Evolutionary conservation across 37 sponge, comb jelly and placozoan genomes (phyloP), one percentile per base, ranked within the genome.

Genomic region (Tethya wilhelma): DNA sequence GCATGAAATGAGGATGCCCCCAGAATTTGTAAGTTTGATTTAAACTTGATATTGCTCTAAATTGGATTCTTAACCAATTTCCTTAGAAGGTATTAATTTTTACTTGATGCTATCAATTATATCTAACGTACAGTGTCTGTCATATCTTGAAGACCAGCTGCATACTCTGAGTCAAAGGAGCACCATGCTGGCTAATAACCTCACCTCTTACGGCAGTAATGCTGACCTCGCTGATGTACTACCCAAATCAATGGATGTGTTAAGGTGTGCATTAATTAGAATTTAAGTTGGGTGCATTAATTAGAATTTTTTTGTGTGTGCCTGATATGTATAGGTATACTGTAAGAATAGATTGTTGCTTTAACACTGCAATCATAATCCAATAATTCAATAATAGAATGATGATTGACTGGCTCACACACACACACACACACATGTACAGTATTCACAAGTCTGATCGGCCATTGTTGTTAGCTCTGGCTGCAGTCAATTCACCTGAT

Each of bases 11-110:
- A 56, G 69, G 7, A 71, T 89, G 74, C 78, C 89, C 2, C 67
- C 89, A 56, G 84, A 89, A 32, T 89, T 89, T 89, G 89, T 89
- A 59, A 89, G 89, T 88, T 14, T 60, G 22, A 49, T 49, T 14
- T 49, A 49, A 49, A 49, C 53, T 19, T 14, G 14, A 49, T 14
- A 49, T 49, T 49, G 9, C 14, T 9, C 53, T 19, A 14, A 60
- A 60, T 60, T 25, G 22, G 28, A 60, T 25, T 49, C 14, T 19
- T 49, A 19, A 19, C 14, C 14, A 49, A 49, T 49, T 49, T 49
- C 14, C 14, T 49, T 49, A 49, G 14, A 49, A 49, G 14, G 9
- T 26, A n/a, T n/a, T 26, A n/a, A n/a, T 60, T 12, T n/a, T n/a
- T n/a, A n/a, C n/a, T n/a, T n/a, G 22, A 11, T 56, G 28, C 25